Conservation (phyloP, 2,113 vertebrate species). For the Pomatorhinus ruficollis region DNA sequence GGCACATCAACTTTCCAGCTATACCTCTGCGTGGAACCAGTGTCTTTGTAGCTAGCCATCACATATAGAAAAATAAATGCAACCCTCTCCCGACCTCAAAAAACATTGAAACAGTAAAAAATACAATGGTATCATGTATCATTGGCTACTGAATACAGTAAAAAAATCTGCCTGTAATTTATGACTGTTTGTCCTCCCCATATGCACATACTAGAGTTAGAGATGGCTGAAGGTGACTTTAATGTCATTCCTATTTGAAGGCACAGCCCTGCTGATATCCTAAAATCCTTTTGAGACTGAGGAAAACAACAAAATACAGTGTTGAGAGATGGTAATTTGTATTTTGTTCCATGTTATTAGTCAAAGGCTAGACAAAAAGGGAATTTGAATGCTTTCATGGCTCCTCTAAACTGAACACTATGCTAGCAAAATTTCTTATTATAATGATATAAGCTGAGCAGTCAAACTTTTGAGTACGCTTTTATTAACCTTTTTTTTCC, state of each 20-base stretch:
- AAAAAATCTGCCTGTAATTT: not conserved
- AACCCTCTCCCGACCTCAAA: not conserved
- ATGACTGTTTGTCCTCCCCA: not conserved
- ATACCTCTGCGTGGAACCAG: not conserved
- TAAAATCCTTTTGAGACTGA: not conserved
- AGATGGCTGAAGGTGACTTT: not conserved
- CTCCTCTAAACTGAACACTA: not conserved
- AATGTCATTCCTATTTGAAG: not conserved
- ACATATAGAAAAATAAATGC: not conserved
- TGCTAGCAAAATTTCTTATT: not conserved
- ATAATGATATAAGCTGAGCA: not conserved
- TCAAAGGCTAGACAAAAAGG: not conserved
- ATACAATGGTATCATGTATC: accelerated
- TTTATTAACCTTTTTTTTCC: not conserved
- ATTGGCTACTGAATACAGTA: not conserved
- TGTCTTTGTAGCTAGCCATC: not conserved
- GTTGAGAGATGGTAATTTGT: not conserved
- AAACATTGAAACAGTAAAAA: not conserved
- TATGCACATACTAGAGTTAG: too few relatives aligned
- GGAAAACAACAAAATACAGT: not conserved
- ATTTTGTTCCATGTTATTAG: not conserved
- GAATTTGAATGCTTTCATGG: not conserved
- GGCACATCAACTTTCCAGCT: not conserved
- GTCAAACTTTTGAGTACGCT: not conserved
- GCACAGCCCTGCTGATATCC: not conserved